A percentile compares a stretch with the other conserved stretches of the same genome.
phyloP scores from a whole-genome alignment of 2,113 vertebrate species.

The Cebus imitator region DNA sequence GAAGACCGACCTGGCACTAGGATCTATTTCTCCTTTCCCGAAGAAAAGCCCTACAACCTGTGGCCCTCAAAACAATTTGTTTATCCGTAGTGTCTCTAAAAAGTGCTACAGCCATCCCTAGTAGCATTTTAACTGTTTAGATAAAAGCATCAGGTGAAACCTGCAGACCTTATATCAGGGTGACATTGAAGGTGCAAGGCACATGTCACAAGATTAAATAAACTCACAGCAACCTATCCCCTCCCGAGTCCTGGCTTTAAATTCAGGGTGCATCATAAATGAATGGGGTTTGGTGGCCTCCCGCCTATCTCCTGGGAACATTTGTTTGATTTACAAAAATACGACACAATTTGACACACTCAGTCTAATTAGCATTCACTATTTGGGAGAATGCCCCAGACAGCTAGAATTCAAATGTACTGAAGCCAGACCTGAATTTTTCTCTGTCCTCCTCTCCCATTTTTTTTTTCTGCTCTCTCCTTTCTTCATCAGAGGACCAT shows the following conservation, averaged over 20 bases:
- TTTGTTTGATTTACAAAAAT: conserved; percentile 49
- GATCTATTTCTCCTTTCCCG: neutral
- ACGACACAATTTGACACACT: conserved; percentile 33
- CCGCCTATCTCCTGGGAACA: conserved; percentile 39
- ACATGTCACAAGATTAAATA: conserved; percentile 63
- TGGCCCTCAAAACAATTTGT: conserved; percentile 76
- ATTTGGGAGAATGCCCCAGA: conserved; percentile 35
- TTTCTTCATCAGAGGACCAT: neutral
- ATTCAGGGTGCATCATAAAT: conserved; percentile 30
- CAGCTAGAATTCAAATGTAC: neutral
- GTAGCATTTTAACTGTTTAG: conserved; percentile 67
- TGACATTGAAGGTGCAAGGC: neutral
- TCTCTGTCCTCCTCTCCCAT: neutral
- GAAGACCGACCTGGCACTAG: neutral
- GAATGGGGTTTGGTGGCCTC: conserved; percentile 49
- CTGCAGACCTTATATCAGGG: conserved; percentile 64
- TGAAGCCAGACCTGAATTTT: neutral
- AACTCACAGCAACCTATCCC: conserved; percentile 57
- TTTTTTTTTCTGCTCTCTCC: neutral
- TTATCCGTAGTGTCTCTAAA: conserved; percentile 60
- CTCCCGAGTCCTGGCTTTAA: conserved; percentile 45
- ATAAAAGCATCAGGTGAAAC: conserved; percentile 65
- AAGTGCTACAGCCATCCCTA: conserved; percentile 50
- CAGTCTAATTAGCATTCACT: conserved; percentile 27
- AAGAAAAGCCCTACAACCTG: conserved; percentile 62